Percentiles rank a stretch among this genome's conserved stretches.
These are phyloP conservation scores for Esox niger DNA, from an alignment of 2,113 vertebrate species.

Conservation along the genomic window DNA sequence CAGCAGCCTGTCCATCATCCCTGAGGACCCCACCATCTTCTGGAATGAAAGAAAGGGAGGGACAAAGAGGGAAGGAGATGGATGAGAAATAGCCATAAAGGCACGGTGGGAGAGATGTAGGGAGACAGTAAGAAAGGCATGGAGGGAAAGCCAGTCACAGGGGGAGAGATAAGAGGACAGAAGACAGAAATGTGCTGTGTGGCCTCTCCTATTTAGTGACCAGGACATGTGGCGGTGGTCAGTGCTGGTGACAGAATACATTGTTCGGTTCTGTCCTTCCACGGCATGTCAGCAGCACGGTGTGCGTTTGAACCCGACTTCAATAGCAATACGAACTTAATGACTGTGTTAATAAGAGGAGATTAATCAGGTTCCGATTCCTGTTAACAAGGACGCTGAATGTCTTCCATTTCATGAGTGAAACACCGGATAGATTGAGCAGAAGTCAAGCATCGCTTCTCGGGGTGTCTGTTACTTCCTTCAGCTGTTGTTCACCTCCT, in stretches of 20 bases:
- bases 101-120: not conserved
- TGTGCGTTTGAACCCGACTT: too few species aligned
- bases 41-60: not conserved
- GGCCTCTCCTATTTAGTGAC: not conserved
- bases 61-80: not conserved
- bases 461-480: not conserved
- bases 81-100: not conserved
- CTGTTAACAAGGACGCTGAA: not conserved
- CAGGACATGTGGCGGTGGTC: too few species aligned
- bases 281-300: not conserved
- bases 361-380: not conserved
- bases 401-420: not conserved
- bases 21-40: not conserved
- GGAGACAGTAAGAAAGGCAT: not conserved
- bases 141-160: not conserved
- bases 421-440: not conserved
- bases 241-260: not conserved
- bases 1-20: conserved; percentile 27
- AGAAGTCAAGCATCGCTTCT: not conserved
- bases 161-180: not conserved
- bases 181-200: not conserved
- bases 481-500: not conserved
- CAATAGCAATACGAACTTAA: too few species aligned
- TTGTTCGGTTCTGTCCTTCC: not conserved
- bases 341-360: not conserved